Evolutionary conservation across 1,140 invertebrate species (phyloP).

Genomic region (Hycleus phaleratus): DNA sequence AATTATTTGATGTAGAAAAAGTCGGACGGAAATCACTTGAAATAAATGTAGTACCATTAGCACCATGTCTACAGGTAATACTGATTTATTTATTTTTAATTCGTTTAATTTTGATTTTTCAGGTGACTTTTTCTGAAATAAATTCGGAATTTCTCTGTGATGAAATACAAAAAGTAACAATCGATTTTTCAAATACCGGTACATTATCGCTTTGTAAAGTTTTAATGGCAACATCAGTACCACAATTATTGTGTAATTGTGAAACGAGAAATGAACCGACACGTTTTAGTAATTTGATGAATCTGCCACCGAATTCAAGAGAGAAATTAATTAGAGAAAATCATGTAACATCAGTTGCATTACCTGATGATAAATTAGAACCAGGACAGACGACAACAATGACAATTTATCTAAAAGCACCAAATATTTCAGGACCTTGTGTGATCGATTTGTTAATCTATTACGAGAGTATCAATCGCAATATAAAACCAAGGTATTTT

Average conservation of each 20-base stretch:
- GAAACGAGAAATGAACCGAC: conserved; percentile 21
- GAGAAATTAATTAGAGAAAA: conserved; percentile 45
- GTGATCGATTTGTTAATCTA: conserved; percentile 63
- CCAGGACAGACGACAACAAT: conserved; percentile 51
- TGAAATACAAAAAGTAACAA: conserved; percentile 58
- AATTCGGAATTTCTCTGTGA: conserved; percentile 61
- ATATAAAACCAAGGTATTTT: conserved; percentile 42
- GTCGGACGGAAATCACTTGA: conserved; percentile 46
- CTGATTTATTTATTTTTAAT: conserved; percentile 3
- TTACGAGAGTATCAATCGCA: conserved; percentile 52
- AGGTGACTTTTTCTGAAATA: conserved; percentile 64
- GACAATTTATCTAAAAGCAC: conserved; percentile 61
- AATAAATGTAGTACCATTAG: conserved; percentile 57
- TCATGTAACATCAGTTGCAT: conserved; percentile 44
- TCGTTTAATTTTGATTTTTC: conserved; percentile 27
- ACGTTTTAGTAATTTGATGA: conserved; percentile 14
- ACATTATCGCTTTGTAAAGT: conserved; percentile 57
- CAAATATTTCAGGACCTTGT: conserved; percentile 54
- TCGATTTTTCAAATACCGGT: conserved; percentile 64
- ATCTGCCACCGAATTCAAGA: conserved; percentile 34
- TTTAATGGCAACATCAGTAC: conserved; percentile 58
- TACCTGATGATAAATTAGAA: conserved; percentile 43
- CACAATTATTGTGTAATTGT: conserved; percentile 52
- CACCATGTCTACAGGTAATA: conserved; percentile 64
- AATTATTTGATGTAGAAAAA: conserved; percentile 48